These are phyloP conservation scores for Anthopleura sola DNA, from an alignment of 64 coral and sea anemone genomes.

Conservation along the genomic window DNA sequence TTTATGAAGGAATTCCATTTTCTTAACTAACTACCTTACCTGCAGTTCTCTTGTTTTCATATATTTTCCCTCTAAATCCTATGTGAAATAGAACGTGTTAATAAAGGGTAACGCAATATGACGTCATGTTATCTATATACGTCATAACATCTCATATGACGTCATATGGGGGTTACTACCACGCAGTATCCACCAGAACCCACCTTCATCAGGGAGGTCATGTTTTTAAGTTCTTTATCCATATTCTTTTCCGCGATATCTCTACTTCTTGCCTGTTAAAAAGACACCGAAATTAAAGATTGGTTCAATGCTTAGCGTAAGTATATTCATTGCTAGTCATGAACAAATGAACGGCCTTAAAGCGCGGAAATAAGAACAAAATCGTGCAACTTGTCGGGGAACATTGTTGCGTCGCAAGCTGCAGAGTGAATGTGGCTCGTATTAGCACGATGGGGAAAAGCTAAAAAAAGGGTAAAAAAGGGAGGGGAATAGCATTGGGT, in stretches of 20 bases:
- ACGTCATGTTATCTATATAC: not conserved
- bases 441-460: too few species aligned
- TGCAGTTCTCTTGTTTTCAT: conserved; percentile 24
- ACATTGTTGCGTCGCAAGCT: too few species aligned
- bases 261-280: conserved; percentile 61
- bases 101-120: not conserved
- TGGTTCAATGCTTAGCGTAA: too few species aligned
- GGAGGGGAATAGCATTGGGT: too few species aligned
- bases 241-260: conserved; percentile 63
- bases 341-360: too few species aligned
- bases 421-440: too few species aligned
- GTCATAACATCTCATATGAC: not conserved
- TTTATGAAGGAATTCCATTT: too few species aligned
- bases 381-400: too few species aligned
- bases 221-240: conserved; percentile 64
- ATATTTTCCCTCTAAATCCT: conserved; percentile 50
- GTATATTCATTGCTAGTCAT: too few species aligned
- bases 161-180: not conserved
- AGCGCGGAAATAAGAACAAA: too few species aligned
- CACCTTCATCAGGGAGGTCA: conserved; percentile 56
- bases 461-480: too few species aligned
- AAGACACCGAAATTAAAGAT: not conserved
- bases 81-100: not conserved
- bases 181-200: not conserved
- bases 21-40: not conserved